Percentiles rank a stretch among this genome's conserved stretches.
Evolutionary conservation across 2,888 invertebrate genomes (phyloP).

Genomic region (Caenorhabditis sulstoni): DNA sequence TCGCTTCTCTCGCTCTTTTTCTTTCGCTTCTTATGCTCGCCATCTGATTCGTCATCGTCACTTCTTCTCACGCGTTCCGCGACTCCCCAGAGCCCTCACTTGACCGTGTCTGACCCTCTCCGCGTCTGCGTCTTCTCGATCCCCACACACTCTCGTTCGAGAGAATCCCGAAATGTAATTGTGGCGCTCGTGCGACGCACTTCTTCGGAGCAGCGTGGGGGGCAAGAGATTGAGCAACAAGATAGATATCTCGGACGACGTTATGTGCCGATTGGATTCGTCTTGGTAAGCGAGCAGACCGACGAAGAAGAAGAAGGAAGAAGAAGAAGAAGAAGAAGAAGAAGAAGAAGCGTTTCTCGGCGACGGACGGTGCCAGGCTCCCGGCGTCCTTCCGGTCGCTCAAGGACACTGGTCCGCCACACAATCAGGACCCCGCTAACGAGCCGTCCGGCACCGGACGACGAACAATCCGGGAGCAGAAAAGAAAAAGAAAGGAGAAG

Average conservation of each 20-base stretch:
- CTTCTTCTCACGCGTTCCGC: slow-evolving; percentile 1
- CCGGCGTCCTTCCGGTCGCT: slow-evolving; percentile 7
- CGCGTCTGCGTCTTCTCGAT: not conserved
- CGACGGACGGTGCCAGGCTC: slow-evolving; percentile 25
- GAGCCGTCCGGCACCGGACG: slow-evolving; percentile 4
- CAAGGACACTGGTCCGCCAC: slow-evolving; percentile 15
- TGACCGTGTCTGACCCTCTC: slow-evolving; percentile 8
- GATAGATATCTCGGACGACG: slow-evolving; percentile 5
- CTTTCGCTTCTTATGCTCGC: no score
- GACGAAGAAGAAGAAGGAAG: no score
- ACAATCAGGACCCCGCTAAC: slow-evolving; percentile 22
- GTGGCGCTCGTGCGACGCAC: slow-evolving; percentile 1
- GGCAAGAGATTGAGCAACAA: slow-evolving; percentile 1
- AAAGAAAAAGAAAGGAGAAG: slow-evolving; percentile 13
- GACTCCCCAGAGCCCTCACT: slow-evolving; percentile 9
- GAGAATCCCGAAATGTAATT: slow-evolving; percentile 13
- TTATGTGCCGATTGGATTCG: no score
- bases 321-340: no score
- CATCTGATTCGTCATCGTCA: slow-evolving; percentile 17
- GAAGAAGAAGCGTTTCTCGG: not conserved
- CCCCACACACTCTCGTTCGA: not conserved
- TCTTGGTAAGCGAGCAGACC: no score
- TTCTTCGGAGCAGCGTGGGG: slow-evolving; percentile 11
- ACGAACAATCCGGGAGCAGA: slow-evolving; percentile 23
- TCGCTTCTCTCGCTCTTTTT: no score